phyloP scores from a whole-genome alignment of 23 tunicate genomes.

The Botrylloides violaceus region DNA sequence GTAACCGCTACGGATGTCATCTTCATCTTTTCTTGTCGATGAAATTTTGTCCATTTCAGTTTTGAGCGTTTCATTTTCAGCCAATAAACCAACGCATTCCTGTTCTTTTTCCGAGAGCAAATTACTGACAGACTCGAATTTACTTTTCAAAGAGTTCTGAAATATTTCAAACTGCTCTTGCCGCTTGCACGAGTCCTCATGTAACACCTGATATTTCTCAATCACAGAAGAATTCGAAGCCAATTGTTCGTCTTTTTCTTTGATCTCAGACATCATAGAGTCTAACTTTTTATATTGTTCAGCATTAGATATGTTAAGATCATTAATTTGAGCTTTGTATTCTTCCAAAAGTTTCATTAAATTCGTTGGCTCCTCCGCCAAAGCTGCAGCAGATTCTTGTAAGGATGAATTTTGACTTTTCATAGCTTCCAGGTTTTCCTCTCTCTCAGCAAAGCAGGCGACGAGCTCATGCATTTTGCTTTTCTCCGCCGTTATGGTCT shows the following conservation, averaged over 20 bases:
- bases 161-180: conserved; percentile 18
- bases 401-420: conserved; percentile 17
- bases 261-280: neutral
- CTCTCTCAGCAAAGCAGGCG: conserved; percentile 1
- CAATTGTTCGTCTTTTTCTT: neutral
- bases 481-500: neutral
- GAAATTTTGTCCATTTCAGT: neutral
- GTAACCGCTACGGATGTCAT: neutral
- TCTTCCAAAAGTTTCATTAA: neutral
- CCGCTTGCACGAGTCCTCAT: neutral
- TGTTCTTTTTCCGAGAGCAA: neutral
- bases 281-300: neutral
- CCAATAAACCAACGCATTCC: neutral
- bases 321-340: neutral
- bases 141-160: conserved; percentile 7
- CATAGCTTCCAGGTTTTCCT: conserved; percentile 18
- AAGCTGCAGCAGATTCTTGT: neutral
- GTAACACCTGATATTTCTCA: neutral
- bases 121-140: neutral
- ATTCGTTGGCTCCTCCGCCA: neutral
- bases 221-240: neutral
- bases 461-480: neutral
- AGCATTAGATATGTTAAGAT: neutral
- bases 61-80: neutral
- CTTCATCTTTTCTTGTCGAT: neutral